Conservation (phyloP, 2,113 vertebrate species). For the Pangasianodon hypophthalmus region DNA sequence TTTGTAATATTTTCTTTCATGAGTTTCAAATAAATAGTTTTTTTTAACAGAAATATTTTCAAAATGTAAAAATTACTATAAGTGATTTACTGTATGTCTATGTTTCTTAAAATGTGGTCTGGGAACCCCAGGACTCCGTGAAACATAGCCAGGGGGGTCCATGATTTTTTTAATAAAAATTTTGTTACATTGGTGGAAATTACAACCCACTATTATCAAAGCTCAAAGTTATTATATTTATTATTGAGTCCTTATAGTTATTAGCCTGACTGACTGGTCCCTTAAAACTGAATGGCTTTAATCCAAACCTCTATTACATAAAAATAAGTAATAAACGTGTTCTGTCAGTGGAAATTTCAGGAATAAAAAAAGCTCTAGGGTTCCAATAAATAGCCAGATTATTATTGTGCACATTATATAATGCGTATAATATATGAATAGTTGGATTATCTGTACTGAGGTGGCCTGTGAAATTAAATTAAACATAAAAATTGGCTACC, state of each 20-base stretch:
- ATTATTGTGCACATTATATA: not conserved
- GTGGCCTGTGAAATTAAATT: not conserved
- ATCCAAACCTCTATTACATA: not conserved
- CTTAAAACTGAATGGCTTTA: not conserved
- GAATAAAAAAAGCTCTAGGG: not conserved
- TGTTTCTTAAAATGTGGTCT: not conserved
- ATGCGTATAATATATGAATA: not conserved
- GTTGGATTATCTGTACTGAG: not conserved
- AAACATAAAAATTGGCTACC: not conserved
- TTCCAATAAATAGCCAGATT: no score
- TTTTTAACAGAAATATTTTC: not conserved
- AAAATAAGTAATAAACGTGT: not conserved
- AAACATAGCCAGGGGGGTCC: not conserved
- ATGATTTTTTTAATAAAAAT: not conserved
- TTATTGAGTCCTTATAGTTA: not conserved
- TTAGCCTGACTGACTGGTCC: not conserved
- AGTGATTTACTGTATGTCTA: not conserved
- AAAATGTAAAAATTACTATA: not conserved
- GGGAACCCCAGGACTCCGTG: not conserved
- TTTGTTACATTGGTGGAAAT: not conserved
- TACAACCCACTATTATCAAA: not conserved
- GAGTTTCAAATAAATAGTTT: not conserved
- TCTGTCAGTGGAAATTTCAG: not conserved
- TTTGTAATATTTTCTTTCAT: not conserved
- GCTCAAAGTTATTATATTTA: not conserved